phyloP scores from a whole-genome alignment of 2,888 invertebrate genomes.

The Hirtodrosophila duncani region DNA sequence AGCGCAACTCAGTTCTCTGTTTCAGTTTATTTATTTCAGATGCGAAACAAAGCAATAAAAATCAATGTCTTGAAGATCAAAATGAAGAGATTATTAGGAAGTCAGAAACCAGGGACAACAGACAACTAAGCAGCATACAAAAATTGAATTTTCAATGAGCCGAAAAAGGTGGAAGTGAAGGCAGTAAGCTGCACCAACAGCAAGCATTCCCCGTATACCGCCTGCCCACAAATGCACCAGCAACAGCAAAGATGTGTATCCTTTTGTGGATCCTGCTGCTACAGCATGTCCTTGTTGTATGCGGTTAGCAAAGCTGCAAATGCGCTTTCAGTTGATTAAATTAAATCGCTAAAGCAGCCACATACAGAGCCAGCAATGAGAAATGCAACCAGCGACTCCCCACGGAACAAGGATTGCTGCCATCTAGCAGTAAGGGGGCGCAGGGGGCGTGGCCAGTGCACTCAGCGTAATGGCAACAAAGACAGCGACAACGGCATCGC shows the following conservation, averaged over 20 bases:
- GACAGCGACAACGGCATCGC: conserved; percentile 23
- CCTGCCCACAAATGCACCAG: background rate
- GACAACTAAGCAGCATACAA: background rate
- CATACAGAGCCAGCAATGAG: conserved; percentile 48
- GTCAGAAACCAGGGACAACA: background rate
- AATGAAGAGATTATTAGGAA: conserved; percentile 21
- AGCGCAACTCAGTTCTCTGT: too few species aligned
- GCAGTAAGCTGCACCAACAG: background rate
- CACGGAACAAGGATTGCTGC: too few species aligned
- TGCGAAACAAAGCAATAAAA: background rate
- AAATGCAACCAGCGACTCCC: conserved; percentile 42
- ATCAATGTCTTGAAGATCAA: conserved; percentile 16
- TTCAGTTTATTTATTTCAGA: too few species aligned
- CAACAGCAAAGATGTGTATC: conserved; percentile 6
- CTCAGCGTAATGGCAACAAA: conserved; percentile 65
- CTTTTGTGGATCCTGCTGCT: background rate
- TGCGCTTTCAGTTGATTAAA: conserved; percentile 72
- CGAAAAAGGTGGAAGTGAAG: conserved; percentile 3
- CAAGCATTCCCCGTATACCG: conserved; percentile 41
- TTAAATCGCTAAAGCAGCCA: conserved; percentile 64
- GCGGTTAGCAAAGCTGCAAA: conserved; percentile 60
- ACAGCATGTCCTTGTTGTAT: conserved; percentile 21
- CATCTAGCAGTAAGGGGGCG: conserved; percentile 13
- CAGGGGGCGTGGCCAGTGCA: conserved; percentile 46
- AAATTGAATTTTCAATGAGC: conserved; percentile 16